Evolutionary conservation across 2,797 vertebrate species (phyloP), one percentile per base, ranked within the genome.

Genomic region (Etheostoma perlongum): DNA sequence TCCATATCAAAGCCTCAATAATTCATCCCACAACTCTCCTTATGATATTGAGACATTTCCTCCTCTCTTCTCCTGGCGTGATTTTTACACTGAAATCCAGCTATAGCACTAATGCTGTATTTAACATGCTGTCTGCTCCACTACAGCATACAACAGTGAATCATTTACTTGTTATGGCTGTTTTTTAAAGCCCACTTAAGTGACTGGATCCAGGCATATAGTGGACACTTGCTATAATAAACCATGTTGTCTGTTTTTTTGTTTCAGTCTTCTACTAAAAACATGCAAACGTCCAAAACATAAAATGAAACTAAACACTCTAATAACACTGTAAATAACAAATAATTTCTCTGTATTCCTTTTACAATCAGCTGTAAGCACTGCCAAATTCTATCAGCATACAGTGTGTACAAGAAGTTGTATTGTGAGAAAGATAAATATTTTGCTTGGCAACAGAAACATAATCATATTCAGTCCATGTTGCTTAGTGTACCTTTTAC

Each of bases 1-100:
- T 80, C 77, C 74, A 84, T 89, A 89, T 87, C 81, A 91, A 88
- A 89, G 81, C 81, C 89, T 94, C 84, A 94, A 91, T 92, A 92
- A 93, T 94, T 93, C 72, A 94, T 91, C 76, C 86, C 78, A 88
- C 74, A 78, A 82, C 78, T 76, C 74, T 84, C 66, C 83, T 85
- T 76, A 83, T 84, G 83, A 83, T 75, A 89, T 85, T 85, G 78
- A 87, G 85, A 90, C 68, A 69, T 83, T 72, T 84, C 68, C 55
- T 76, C 76, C 68, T 61, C 57, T 64, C n/a, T 53, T 62, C 25
- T 62, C 4, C 57, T 68, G 61, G 79, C 5, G 19, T n/a, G 36
- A 49, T 66, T 58, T 77, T 72, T 49, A 46, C 21, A 36, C 62
- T 70, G 53, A 77, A 68, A 68, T 36, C 15, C 42, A 66, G 61